Base-by-base conservation (phyloP, 2,113 vertebrate genomes). In the Corythoichthys haematopterus region DNA sequence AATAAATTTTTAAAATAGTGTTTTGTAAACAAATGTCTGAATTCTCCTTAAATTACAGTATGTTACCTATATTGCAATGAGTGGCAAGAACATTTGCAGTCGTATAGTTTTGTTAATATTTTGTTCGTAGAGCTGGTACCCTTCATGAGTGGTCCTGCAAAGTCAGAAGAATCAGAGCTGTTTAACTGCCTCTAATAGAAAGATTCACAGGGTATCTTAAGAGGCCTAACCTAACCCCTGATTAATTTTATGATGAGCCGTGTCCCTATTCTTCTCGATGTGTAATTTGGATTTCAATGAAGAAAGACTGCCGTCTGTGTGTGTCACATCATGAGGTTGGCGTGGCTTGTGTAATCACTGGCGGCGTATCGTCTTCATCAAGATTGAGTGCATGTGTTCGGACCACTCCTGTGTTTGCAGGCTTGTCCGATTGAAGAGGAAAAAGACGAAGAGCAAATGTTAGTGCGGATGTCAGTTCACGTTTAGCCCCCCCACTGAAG, bases 401-500 rank as follows among this genome's bases (percentile, higher is more conserved):
- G 76, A 85, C 82, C 40, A 75, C 71, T 72, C 71, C 58, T 68
- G 79, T 81, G 64, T 63, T 40, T 43, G 59, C 53, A 35, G 11
- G 28, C 53, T 56, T 35, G 55, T 57, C 55, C 55, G 40, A 45
- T 62, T 20, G 59, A 62, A 62, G 59, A 46, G n/a, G 40, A 33
- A 45, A 10, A 36, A 11, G 59, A 46, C n/a, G 10, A 33, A 45
- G 40, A 62, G 59, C 40, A 16, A 5, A 77, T 80, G 76, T 81
- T 68, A 77, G 76, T 78, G 78, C 68, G 70, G 79, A 74, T 5
- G 33, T 77, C 72, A 68, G 75, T 77, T 73, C 73, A 78, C 68
- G 65, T 80, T 78, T 78, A 88, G 81, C 87, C 89, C 89, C 40
- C 89, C 88, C 77, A 84, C 83, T 85, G 88, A 84, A 89, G 79